phyloP scores from a whole-genome alignment of 2,888 invertebrate genomes.

The Empis stercorea region DNA sequence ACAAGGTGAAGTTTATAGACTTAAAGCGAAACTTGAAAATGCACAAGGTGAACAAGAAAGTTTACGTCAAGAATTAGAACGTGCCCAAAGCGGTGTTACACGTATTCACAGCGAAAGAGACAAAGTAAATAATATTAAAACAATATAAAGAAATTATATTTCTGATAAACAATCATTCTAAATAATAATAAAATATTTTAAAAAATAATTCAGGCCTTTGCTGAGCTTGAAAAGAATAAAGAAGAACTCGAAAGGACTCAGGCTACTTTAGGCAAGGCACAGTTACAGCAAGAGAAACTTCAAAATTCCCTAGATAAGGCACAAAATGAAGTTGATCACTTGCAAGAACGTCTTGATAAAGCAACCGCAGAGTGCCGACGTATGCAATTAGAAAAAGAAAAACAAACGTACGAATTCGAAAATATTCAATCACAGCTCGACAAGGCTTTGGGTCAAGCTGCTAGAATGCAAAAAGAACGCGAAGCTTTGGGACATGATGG shows the following conservation, averaged over 20 bases:
- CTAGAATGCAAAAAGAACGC: slow-evolving; percentile 78
- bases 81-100: slow-evolving; percentile 67
- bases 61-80: slow-evolving; percentile 82
- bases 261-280: slow-evolving; percentile 80
- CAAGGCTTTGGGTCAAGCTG: slow-evolving; percentile 76
- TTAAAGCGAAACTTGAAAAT: slow-evolving; percentile 88
- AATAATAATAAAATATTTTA: no score
- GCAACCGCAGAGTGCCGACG: slow-evolving; percentile 67
- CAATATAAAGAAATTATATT: no score
- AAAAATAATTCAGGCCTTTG: slow-evolving; percentile 44
- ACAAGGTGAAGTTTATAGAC: slow-evolving; percentile 86
- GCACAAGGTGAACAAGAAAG: slow-evolving; percentile 91
- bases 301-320: slow-evolving; percentile 80
- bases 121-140: slow-evolving; percentile 36
- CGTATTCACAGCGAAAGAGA: slow-evolving; percentile 81
- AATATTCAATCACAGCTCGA: slow-evolving; percentile 82
- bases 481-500: slow-evolving; percentile 73
- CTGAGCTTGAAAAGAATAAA: slow-evolving; percentile 71
- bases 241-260: slow-evolving; percentile 83
- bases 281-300: slow-evolving; percentile 81
- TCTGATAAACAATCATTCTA: no score
- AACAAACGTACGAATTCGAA: slow-evolving; percentile 80
- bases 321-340: slow-evolving; percentile 79
- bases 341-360: slow-evolving; percentile 80
- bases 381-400: slow-evolving; percentile 69